phyloP scores from a whole-genome alignment of 2,888 invertebrate genomes.

The Plutella xylostella region DNA sequence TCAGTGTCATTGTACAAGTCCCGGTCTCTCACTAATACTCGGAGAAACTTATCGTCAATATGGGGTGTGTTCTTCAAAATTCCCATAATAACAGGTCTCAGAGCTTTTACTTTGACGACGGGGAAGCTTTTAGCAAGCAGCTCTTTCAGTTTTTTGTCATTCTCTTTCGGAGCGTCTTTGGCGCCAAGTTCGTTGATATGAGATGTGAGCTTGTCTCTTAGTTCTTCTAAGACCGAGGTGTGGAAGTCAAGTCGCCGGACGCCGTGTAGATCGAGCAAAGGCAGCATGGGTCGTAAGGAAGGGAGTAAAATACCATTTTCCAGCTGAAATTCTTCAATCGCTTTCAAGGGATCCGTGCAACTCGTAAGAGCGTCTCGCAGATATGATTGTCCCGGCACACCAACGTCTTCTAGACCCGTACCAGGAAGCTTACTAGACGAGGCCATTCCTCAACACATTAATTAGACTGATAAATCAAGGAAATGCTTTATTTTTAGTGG shows the following conservation, averaged over 20 bases:
- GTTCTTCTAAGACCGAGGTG: constrained; percentile 88
- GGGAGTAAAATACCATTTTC: constrained; percentile 94
- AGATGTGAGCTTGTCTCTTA: constrained; percentile 74
- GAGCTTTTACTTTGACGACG: constrained; percentile 89
- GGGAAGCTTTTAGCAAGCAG: constrained; percentile 93
- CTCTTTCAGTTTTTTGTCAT: constrained; percentile 89
- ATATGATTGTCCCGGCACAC: constrained; percentile 88
- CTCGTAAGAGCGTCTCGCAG: constrained; percentile 93
- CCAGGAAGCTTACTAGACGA: constrained; percentile 60
- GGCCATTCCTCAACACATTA: constrained; percentile 46
- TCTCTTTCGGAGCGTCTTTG: constrained; percentile 74
- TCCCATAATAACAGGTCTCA: constrained; percentile 95
- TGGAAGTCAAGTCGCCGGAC: constrained; percentile 95
- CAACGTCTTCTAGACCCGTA: constrained; percentile 84
- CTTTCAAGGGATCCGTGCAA: constrained; percentile 95
- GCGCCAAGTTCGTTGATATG: constrained; percentile 88
- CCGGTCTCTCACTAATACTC: constrained; percentile 78
- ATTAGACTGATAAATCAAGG: no score
- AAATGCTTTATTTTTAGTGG: no score
- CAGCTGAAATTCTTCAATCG: constrained; percentile 98
- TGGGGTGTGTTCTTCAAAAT: constrained; percentile 92
- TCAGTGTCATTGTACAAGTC: constrained; percentile 95
- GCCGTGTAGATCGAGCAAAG: constrained; percentile 93
- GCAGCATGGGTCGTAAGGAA: constrained; percentile 93
- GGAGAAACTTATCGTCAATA: constrained; percentile 85